Base-by-base conservation (phyloP, 1,140 invertebrate species). In the Sitophilus oryzae region DNA sequence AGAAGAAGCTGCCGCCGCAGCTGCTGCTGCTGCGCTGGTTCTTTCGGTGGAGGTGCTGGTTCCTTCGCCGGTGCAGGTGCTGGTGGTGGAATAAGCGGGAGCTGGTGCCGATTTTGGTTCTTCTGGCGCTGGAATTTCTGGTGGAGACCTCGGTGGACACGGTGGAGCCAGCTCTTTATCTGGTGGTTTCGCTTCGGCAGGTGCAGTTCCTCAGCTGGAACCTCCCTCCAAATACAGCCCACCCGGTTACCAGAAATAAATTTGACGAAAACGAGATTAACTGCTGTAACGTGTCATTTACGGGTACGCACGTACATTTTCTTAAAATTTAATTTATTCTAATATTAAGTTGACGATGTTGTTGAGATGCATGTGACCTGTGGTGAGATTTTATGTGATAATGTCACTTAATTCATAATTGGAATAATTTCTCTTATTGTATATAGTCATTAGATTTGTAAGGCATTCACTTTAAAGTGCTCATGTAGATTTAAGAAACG, bases 1-100 rank as follows among this genome's bases (percentile, higher is more conserved):
- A 88, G 73, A 77, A 69, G 76, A 77, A 57, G 70, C 71, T 55
- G 75, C 82, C 81, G 72, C 65, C 15, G 53, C 63, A 25, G 70
- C 65, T 49, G 66, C 70, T 50, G n/a, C 3, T 38, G 34, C 37
- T 64, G 25, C 10, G 30, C 11, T 38, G 56, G 37, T 23, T 9
- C 22, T 44, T 4, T 16, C 14, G 45, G 35, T 20, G 37, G 22
- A 4, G 18, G 30, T 41, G 59, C 58, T 10, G 63, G 64, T 44
- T 59, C 61, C 25, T 52, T 43, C 19, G 30, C 11, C 11, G 44
- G 35, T 10, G 30, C 8, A 4, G 44, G 35, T 30, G 20, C 21
- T 19, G 50, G 48, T 23, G 5, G 21, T 15, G 47, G 46, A 48
- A 18, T 48, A 10, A 10, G 23, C 3, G 21, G 42, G 44, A 11